Evolutionary conservation across 2,113 vertebrate genomes (phyloP).

Genomic region (Suncus etruscus): DNA sequence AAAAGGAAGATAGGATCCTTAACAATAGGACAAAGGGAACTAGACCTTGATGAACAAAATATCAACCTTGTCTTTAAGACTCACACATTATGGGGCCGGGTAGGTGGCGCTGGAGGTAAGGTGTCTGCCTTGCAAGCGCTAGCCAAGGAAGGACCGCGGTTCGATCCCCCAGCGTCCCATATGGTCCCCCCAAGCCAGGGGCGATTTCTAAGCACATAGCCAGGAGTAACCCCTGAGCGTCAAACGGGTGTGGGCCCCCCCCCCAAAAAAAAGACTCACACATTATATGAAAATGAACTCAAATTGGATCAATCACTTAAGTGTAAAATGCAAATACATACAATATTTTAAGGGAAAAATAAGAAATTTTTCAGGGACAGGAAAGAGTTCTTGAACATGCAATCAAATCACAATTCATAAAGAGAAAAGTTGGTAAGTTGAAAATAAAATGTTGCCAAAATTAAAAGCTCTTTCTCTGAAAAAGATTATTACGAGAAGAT

Average conservation of each 20-base stretch:
- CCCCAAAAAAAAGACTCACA: too few species aligned
- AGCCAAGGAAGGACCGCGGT: too few species aligned
- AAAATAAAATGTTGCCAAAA: neutral
- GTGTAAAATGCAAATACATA: neutral
- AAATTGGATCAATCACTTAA: conserved; percentile 6
- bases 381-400: neutral
- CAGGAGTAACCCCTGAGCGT: too few species aligned
- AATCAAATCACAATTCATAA: neutral
- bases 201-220: too few species aligned
- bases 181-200: too few species aligned
- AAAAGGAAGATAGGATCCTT: neutral
- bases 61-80: neutral
- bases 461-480: neutral
- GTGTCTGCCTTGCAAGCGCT: too few species aligned
- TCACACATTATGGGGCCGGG: neutral
- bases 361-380: neutral
- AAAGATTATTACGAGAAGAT: neutral
- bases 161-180: too few species aligned
- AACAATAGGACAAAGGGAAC: neutral
- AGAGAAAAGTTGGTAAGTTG: neutral
- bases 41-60: neutral
- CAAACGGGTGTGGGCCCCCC: too few species aligned
- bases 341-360: neutral
- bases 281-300: conserved; percentile 1
- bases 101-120: too few species aligned